Evolutionary conservation across 2,113 vertebrate genomes (phyloP).

Genomic region (Thamnaconus septentrionalis): DNA sequence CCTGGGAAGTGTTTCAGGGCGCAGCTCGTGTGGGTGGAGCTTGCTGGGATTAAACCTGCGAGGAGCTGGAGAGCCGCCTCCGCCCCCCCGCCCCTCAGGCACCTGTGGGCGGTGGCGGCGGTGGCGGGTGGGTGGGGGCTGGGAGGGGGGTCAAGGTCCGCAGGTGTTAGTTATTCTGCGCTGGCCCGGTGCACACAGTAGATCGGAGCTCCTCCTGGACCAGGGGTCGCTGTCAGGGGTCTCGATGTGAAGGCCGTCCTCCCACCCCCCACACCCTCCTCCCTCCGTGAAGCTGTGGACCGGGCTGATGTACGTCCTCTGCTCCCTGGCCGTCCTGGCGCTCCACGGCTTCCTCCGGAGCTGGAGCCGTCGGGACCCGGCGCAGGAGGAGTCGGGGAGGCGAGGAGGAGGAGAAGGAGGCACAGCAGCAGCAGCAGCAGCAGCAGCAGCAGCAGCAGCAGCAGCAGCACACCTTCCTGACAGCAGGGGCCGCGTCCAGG

Average conservation of each 20-base stretch:
- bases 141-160: conserved; percentile 44
- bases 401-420: neutral
- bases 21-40: too few relatives aligned
- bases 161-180: conserved; percentile 27
- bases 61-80: too few relatives aligned
- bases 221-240: too few relatives aligned
- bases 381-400: neutral
- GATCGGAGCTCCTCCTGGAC: conserved; percentile 19
- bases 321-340: conserved; percentile 68
- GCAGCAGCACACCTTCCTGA: neutral
- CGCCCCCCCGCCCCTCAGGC: too few relatives aligned
- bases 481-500: conserved; percentile 41
- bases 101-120: too few relatives aligned
- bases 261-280: too few relatives aligned
- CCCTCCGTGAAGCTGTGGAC: neutral
- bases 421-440: neutral
- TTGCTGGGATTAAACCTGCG: neutral
- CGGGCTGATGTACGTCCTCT: conserved; percentile 64
- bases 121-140: neutral
- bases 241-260: too few relatives aligned
- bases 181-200: conserved; percentile 1
- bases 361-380: neutral
- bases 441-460: neutral
- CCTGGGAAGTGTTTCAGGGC: too few relatives aligned
- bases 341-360: conserved; percentile 63